phyloP scores from a whole-genome alignment of 2,113 vertebrate genomes.

The Corvus moneduloides region DNA sequence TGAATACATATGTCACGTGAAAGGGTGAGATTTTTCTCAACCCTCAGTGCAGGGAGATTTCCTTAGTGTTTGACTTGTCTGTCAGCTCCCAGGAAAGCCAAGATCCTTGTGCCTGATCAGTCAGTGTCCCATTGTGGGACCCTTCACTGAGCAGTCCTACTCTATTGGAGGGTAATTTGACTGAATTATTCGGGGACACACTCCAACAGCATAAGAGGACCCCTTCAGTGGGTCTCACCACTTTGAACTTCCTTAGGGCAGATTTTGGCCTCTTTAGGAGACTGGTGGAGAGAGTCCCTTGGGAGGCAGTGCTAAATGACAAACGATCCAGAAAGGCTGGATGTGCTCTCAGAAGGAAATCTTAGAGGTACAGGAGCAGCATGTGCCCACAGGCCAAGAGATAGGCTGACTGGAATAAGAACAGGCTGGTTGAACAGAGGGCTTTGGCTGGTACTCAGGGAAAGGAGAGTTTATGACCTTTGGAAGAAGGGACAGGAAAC shows the following conservation, averaged over 20 bases:
- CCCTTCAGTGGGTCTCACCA: not conserved
- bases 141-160: not conserved
- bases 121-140: not conserved
- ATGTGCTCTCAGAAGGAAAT: not conserved
- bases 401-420: not conserved
- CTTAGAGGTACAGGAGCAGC: not conserved
- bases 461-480: not conserved
- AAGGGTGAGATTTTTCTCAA: not conserved
- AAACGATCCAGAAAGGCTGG: not conserved
- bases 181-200: not conserved
- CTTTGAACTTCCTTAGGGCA: not conserved
- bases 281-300: not conserved
- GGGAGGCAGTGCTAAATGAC: not conserved
- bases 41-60: not conserved
- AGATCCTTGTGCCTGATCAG: not conserved
- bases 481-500: not conserved
- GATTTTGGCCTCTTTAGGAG: not conserved
- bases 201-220: too few species aligned
- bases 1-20: not conserved
- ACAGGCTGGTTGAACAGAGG: not conserved
- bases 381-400: not conserved
- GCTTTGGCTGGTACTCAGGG: not conserved
- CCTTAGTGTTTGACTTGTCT: not conserved
- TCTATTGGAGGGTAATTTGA: not conserved
- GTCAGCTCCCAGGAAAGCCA: not conserved